These are phyloP conservation scores for Hippocampus abdominalis DNA, from an alignment of 2,113 vertebrate genomes.

Conservation along the genomic window DNA sequence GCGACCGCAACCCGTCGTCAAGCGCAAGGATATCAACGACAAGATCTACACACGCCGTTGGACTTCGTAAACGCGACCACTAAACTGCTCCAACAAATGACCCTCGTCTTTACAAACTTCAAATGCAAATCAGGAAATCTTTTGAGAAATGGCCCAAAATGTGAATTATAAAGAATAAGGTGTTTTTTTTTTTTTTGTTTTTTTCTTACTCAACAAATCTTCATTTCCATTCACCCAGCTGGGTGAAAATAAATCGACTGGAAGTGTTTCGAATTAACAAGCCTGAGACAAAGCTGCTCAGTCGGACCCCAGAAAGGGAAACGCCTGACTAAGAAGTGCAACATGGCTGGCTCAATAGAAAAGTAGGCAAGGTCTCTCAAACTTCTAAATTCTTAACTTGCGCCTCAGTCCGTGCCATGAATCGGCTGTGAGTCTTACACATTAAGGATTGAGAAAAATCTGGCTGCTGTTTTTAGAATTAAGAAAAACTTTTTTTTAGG, in stretches of 20 bases:
- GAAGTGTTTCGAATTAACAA: constrained; percentile 46
- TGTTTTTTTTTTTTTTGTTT: constrained; percentile 13
- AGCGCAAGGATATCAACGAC: constrained; percentile 42
- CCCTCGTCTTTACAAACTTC: constrained; percentile 60
- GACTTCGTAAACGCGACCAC: constrained; percentile 46
- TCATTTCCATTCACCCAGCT: constrained; percentile 47
- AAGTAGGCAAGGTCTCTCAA: neutral
- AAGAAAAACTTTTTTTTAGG: neutral
- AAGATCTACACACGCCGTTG: constrained; percentile 51
- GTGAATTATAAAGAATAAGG: constrained; percentile 1
- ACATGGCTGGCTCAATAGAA: constrained; percentile 3
- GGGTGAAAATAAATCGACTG: constrained; percentile 54
- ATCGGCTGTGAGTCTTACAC: neutral
- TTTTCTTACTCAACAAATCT: constrained; percentile 53
- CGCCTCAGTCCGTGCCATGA: neutral
- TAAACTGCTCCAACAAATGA: constrained; percentile 59
- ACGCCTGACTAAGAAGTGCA: constrained; percentile 34
- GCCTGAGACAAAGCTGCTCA: constrained; percentile 39
- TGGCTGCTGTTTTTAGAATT: neutral
- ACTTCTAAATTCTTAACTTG: neutral
- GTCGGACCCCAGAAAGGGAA: constrained; percentile 31
- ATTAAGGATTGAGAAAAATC: neutral
- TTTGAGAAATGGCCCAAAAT: constrained; percentile 39
- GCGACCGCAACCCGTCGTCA: constrained; percentile 47
- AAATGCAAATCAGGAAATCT: constrained; percentile 58